Conservation (phyloP, 92 coral and sea anemone species). For the Parazoanthus atlanticus region DNA sequence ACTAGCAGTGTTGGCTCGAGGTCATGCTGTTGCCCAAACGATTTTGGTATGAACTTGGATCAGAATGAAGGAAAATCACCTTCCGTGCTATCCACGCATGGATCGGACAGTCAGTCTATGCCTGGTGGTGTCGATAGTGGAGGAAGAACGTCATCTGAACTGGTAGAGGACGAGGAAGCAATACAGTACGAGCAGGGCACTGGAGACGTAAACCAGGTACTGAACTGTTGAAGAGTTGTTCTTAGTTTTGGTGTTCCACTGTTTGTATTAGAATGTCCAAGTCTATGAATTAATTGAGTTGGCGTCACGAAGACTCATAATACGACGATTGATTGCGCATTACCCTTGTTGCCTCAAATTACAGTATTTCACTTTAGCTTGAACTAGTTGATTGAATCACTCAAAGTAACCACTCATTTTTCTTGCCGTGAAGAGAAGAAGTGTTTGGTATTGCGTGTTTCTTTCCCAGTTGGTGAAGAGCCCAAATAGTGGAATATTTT, state of each 20-base stretch:
- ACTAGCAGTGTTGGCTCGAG: neutral
- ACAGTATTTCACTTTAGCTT: too few relatives aligned
- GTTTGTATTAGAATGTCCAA: too few relatives aligned
- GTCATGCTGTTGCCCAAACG: neutral
- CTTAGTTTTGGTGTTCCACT: too few relatives aligned
- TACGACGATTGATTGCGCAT: too few relatives aligned
- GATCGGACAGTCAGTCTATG: neutral
- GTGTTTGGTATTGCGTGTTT: too few relatives aligned
- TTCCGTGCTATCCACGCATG: neutral
- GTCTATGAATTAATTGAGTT: too few relatives aligned
- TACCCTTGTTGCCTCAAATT: too few relatives aligned
- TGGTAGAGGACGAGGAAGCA: neutral
- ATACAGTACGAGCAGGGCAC: neutral
- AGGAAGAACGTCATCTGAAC: neutral
- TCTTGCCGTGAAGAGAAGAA: neutral
- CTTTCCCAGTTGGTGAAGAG: too few relatives aligned
- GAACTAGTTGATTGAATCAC: neutral
- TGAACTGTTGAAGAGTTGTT: neutral
- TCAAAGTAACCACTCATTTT: neutral
- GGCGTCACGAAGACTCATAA: too few relatives aligned
- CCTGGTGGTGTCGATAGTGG: neutral
- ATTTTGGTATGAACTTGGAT: neutral
- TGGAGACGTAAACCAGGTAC: constrained; percentile 28
- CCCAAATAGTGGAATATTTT: too few relatives aligned
- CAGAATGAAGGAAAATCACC: neutral